A percentile compares a stretch with the other conserved stretches of the same genome.
Conservation (phyloP, 2,888 invertebrate species). For the Sphaeridia pumilis region DNA sequence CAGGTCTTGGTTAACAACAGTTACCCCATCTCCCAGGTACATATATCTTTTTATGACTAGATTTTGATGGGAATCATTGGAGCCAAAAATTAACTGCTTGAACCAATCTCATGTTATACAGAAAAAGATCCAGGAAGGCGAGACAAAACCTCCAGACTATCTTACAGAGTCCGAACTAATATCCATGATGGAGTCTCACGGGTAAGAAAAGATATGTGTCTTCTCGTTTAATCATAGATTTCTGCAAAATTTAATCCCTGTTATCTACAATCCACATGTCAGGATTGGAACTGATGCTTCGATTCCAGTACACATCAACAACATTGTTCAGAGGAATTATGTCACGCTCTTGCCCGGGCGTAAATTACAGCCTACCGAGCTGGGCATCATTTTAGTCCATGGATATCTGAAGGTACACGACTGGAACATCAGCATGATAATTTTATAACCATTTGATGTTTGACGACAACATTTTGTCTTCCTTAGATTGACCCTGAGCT, state of each 20-base stretch:
- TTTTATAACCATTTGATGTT: no score
- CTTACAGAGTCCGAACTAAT: slow-evolving; percentile 95
- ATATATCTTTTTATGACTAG: no score
- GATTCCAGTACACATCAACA: slow-evolving; percentile 98
- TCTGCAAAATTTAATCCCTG: no score
- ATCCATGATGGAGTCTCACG: slow-evolving; percentile 97
- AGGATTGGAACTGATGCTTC: slow-evolving; percentile 96
- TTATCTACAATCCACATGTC: neutral
- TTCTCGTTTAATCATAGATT: no score
- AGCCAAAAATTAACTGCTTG: no score
- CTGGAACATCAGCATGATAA: neutral
- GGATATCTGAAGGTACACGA: slow-evolving; percentile 80
- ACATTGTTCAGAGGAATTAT: slow-evolving; percentile 94
- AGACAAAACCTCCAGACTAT: slow-evolving; percentile 93
- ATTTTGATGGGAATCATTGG: no score
- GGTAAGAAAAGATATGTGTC: no score
- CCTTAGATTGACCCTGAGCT: slow-evolving; percentile 84
- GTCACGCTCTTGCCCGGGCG: slow-evolving; percentile 76
- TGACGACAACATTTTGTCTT: neutral
- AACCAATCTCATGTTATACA: slow-evolving; percentile 38
- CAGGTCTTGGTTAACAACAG: slow-evolving; percentile 59
- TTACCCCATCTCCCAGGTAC: slow-evolving; percentile 63
- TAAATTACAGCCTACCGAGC: slow-evolving; percentile 76
- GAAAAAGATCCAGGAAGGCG: slow-evolving; percentile 66
- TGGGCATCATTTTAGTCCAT: slow-evolving; percentile 94